Base-by-base conservation (phyloP, 2,113 vertebrate genomes). In the Rhagologus leucostigma region DNA sequence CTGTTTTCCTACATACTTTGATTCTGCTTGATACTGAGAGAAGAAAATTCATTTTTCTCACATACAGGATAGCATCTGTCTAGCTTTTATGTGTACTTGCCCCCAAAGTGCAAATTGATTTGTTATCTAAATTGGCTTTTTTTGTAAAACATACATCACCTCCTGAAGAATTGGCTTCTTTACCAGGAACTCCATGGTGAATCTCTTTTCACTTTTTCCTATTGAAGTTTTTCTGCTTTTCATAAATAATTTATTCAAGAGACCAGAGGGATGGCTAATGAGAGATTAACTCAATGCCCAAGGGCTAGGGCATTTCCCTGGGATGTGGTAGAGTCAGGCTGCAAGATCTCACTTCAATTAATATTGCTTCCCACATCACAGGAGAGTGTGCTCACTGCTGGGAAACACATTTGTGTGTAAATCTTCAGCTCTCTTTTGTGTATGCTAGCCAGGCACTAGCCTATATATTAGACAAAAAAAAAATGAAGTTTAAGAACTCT, bases 231-330 rank as follows among this genome's bases (percentile, higher is more conserved):
- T 95, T 95, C 70, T 91, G 57, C 89, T 96, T 97, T 96, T 95
- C 95, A 96, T 95, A 96, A 94, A 76, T 95, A 96, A 95, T 96
- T 87, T 96, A 97, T 97, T 96, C 95, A 95, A 46, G 87, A 93
- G 93, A 94, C 95, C 87, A 91, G 94, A 89, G 95, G 74, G 94
- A 73, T 94, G 81, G 95, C 89, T 96, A 97, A 96, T 96, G 96
- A 96, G 95, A 95, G 93, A 96, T 95, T 96, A 96, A 93, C 93
- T 91, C 60, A 78, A 19, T 95, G 94, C 96, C 95, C 91, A 96
- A 68, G 84, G 96, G 94, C 94, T 87, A 69, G 93, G 94, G 91
- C 96, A 96, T 94, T 97, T 97, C 94, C 86, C 94, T 96, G 91
- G 93, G 95, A 97, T 97, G 95, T 95, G 95, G 95, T 96, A 55